Evolutionary conservation across 2,797 vertebrate species (phyloP).

Genomic region (Cyprinodon diabolis): DNA sequence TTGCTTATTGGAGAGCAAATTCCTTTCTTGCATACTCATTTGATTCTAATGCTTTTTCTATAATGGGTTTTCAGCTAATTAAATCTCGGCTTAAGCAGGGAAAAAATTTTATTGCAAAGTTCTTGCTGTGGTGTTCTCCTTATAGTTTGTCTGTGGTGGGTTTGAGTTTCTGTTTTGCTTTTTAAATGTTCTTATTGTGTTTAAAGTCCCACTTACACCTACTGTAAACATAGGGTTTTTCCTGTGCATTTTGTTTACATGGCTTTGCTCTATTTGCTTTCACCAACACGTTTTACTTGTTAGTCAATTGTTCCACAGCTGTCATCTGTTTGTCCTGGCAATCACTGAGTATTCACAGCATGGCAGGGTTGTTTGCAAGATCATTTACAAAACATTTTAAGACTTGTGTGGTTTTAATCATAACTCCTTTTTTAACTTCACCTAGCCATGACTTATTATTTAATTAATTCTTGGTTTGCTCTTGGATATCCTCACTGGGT

Average conservation of each 20-base stretch:
- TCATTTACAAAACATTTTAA: background rate
- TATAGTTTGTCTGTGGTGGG: background rate
- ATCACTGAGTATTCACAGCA: background rate
- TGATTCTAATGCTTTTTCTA: conserved; percentile 1
- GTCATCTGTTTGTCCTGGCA: background rate
- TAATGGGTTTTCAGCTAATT: conserved; percentile 6
- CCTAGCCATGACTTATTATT: background rate
- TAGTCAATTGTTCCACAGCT: background rate
- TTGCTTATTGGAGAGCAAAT: background rate
- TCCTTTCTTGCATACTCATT: background rate
- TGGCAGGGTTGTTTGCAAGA: background rate
- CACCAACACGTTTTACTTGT: background rate
- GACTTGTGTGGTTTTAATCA: background rate
- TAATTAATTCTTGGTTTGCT: background rate
- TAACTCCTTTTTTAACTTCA: background rate
- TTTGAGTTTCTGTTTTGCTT: background rate
- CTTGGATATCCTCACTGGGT: background rate
- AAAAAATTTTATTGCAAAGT: background rate
- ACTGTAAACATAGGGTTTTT: background rate
- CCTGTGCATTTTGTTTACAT: background rate
- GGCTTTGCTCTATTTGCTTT: background rate
- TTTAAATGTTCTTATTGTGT: background rate
- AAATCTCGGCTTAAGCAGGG: conserved; percentile 6
- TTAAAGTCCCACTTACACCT: background rate
- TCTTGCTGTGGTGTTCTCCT: background rate